Evolutionary conservation across 1,140 invertebrate genomes (phyloP).

Genomic region (Dinoponera quadriceps): DNA sequence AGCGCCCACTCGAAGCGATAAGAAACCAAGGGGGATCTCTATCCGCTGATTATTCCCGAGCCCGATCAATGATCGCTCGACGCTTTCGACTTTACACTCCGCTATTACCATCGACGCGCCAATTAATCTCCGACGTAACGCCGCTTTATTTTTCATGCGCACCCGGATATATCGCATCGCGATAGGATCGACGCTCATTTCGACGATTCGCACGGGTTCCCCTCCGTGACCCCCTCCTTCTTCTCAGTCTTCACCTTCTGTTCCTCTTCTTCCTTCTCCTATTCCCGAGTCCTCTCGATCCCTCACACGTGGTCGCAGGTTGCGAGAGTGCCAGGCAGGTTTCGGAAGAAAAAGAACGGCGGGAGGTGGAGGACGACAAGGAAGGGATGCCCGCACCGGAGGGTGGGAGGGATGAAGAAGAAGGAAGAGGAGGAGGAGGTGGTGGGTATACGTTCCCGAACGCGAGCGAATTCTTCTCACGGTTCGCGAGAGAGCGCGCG

Average conservation of each 20-base stretch:
- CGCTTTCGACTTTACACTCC: constrained; percentile 24
- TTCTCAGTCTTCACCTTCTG: background rate
- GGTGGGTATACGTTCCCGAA: constrained; percentile 65
- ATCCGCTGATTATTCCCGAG: background rate
- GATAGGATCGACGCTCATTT: constrained; percentile 69
- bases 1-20: background rate
- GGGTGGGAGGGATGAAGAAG: background rate
- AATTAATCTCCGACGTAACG: constrained; percentile 67
- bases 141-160: constrained; percentile 59
- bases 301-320: constrained; percentile 61
- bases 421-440: background rate
- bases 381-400: background rate
- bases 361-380: background rate
- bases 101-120: constrained; percentile 58
- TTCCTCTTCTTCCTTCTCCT: too few relatives aligned
- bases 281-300: background rate
- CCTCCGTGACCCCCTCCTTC: too few relatives aligned
- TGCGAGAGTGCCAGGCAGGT: constrained; percentile 55
- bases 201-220: constrained; percentile 63
- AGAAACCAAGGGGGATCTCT: constrained; percentile 2
- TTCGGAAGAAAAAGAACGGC: constrained; percentile 45
- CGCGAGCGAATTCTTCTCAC: constrained; percentile 78
- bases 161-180: constrained; percentile 52
- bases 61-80: constrained; percentile 12
- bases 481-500: constrained; percentile 73